Evolutionary conservation across 2,888 invertebrate genomes (phyloP).

Genomic region (Meloe dianella): DNA sequence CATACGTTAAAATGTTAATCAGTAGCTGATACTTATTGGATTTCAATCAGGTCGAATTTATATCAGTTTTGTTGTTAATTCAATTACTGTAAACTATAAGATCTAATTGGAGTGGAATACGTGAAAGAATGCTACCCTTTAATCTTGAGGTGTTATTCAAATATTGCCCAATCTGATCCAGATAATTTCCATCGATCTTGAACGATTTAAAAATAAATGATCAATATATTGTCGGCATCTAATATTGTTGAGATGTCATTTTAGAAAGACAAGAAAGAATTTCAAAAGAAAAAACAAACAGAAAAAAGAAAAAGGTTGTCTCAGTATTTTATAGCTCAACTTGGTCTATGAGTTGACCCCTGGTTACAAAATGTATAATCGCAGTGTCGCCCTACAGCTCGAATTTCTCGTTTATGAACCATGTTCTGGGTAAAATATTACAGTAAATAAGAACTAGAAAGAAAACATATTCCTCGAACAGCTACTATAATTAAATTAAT

Average conservation of each 20-base stretch:
- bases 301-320: conserved; percentile 24
- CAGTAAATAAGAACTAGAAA: conserved; percentile 24
- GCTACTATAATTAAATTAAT: conserved; percentile 47
- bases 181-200: neutral
- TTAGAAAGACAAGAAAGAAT: conserved; percentile 10
- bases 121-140: conserved; percentile 6
- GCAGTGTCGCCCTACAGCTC: conserved; percentile 33
- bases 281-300: neutral
- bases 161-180: neutral
- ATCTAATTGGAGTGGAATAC: neutral
- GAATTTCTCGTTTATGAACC: conserved; percentile 33
- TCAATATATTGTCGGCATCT: conserved; percentile 3
- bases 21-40: neutral
- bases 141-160: neutral
- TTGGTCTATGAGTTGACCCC: conserved; percentile 35
- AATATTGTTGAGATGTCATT: conserved; percentile 28
- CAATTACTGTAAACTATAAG: neutral
- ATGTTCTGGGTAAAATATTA: conserved; percentile 32
- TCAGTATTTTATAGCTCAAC: conserved; percentile 32
- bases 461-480: conserved; percentile 42
- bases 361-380: conserved; percentile 31
- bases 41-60: neutral
- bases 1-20: conserved; percentile 8
- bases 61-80: neutral
- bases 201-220: neutral